These are phyloP conservation scores for Trematomus loennbergii DNA, from an alignment of 2,113 vertebrate species.

Conservation along the genomic window DNA sequence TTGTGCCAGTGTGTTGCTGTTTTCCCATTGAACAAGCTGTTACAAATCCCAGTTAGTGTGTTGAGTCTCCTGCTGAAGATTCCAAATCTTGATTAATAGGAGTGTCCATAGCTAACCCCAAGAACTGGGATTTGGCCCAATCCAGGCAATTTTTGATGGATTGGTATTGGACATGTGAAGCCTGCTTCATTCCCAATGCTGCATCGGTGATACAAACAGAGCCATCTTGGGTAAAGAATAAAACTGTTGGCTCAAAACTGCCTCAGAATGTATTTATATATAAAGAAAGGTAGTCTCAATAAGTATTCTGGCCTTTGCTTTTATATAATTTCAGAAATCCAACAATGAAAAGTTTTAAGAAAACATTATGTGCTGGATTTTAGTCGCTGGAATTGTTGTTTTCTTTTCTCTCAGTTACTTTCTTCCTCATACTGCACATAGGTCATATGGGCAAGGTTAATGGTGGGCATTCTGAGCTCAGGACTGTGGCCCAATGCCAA, in stretches of 20 bases:
- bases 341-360: not conserved
- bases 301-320: not conserved
- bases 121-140: too few species aligned
- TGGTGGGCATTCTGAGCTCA: not conserved
- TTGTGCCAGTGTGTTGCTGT: not conserved
- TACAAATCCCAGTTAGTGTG: not conserved
- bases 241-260: not conserved
- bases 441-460: not conserved
- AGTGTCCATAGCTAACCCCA: not conserved
- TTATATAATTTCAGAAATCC: not conserved
- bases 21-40: not conserved
- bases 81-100: not conserved
- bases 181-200: not conserved
- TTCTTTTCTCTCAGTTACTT: not conserved
- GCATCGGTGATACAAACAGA: not conserved
- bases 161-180: not conserved
- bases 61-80: not conserved
- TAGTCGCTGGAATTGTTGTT: too few species aligned
- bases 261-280: not conserved
- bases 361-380: not conserved
- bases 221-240: not conserved
- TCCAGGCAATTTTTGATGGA: not conserved
- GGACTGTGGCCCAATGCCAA: too few species aligned
- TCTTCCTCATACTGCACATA: not conserved
- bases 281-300: not conserved